phyloP scores from a whole-genome alignment of 1,140 invertebrate genomes.

The Brevipalpus yothersi region DNA sequence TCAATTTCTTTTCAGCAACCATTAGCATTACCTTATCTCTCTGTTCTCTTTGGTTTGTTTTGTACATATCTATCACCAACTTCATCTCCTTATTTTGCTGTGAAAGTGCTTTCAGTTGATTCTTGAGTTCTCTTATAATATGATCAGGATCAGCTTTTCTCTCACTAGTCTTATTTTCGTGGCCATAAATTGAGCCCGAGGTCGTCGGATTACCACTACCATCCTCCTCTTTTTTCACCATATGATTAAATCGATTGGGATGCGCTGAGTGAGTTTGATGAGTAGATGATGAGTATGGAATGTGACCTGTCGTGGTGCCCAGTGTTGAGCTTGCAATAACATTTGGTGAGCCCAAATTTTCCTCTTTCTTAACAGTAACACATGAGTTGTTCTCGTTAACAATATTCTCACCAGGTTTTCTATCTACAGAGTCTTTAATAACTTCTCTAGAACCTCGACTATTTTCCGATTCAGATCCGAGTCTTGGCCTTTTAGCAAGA shows the following conservation, averaged over 20 bases:
- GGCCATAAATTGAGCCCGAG: background rate
- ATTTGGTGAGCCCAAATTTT: background rate
- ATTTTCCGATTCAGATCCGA: background rate
- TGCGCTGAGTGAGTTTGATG: background rate
- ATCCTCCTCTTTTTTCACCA: background rate
- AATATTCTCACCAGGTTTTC: background rate
- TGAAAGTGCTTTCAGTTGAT: conserved; percentile 74
- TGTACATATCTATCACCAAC: conserved; percentile 83
- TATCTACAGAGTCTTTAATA: background rate
- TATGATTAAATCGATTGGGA: background rate
- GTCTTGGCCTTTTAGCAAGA: background rate
- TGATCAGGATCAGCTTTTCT: background rate
- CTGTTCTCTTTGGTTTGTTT: conserved; percentile 82
- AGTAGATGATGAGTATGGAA: background rate
- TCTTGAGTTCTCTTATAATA: conserved; percentile 53
- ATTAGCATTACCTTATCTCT: conserved; percentile 37
- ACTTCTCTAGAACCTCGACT: background rate
- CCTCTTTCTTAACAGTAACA: background rate
- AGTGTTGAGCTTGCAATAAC: background rate
- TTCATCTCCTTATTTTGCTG: conserved; percentile 41
- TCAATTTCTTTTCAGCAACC: conserved; percentile 71
- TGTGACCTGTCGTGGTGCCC: background rate
- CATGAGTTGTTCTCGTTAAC: background rate
- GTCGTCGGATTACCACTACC: background rate
- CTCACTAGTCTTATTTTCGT: background rate